Conservation (phyloP, 2,797 vertebrate genomes). For the Poecilia wingei region DNA sequence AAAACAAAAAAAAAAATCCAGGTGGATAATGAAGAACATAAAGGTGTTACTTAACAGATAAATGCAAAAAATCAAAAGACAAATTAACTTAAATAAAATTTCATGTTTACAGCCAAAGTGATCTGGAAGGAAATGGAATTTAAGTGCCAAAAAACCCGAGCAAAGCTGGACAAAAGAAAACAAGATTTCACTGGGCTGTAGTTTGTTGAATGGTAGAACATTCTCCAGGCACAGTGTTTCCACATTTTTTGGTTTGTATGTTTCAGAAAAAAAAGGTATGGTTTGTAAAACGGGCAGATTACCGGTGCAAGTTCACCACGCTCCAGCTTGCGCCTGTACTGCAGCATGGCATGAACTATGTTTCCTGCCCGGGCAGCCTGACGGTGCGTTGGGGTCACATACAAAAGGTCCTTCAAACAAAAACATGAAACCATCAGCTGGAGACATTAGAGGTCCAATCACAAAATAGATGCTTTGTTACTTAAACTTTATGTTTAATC, state of each 20-base stretch:
- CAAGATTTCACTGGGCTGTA: not conserved
- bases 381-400: slow-evolving; percentile 82
- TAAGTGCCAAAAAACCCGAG: not conserved
- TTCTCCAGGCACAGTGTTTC: not conserved
- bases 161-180: not conserved
- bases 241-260: not conserved
- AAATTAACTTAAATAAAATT: not conserved
- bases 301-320: slow-evolving; percentile 91
- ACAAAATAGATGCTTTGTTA: not conserved
- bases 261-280: not conserved
- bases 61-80: not conserved
- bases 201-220: not conserved
- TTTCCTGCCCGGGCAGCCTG: slow-evolving; percentile 92
- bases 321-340: slow-evolving; percentile 91
- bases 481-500: not conserved
- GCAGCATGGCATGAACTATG: slow-evolving; percentile 87
- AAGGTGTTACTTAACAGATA: not conserved
- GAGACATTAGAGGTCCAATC: not conserved
- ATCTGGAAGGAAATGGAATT: not conserved
- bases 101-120: not conserved
- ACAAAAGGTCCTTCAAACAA: slow-evolving; percentile 87
- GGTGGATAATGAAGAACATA: not conserved
- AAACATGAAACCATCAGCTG: not conserved
- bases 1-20: not conserved
- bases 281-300: not conserved